Evolutionary conservation across 2,113 vertebrate species (phyloP).

Genomic region (Mola mola): DNA sequence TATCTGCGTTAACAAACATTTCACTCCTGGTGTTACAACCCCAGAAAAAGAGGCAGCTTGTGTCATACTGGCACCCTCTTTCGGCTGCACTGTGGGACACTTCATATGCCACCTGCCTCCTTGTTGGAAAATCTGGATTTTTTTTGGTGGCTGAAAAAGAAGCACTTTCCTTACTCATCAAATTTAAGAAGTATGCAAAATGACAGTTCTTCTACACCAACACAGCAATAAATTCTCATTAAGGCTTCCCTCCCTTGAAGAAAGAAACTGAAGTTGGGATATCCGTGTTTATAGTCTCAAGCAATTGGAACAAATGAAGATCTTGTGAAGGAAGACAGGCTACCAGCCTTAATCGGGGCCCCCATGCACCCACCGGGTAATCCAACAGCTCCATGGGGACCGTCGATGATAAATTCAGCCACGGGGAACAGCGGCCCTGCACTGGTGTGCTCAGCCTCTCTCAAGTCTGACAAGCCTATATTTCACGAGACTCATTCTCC

Average conservation of each 20-base stretch:
- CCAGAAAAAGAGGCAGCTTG: constrained; percentile 48
- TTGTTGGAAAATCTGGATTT: constrained; percentile 65
- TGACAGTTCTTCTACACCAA: constrained; percentile 48
- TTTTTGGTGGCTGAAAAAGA: constrained; percentile 39
- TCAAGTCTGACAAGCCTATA: constrained; percentile 61
- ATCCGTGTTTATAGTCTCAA: constrained; percentile 66
- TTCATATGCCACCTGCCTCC: constrained; percentile 56
- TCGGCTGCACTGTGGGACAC: constrained; percentile 32
- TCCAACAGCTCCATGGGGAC: constrained; percentile 43
- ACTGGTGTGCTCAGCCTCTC: constrained; percentile 37
- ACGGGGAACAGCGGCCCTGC: constrained; percentile 45
- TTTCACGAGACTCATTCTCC: constrained; percentile 63
- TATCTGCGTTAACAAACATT: constrained; percentile 69
- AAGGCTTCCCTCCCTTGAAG: constrained; percentile 54
- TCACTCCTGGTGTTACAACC: constrained; percentile 53
- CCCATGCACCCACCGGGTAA: background rate
- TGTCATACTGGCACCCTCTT: constrained; percentile 38
- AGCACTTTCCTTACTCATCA: constrained; percentile 62
- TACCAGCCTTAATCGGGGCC: constrained; percentile 45
- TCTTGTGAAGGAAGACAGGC: constrained; percentile 54
- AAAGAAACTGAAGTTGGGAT: constrained; percentile 64
- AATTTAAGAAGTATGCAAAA: constrained; percentile 69
- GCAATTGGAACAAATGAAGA: constrained; percentile 77
- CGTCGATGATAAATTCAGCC: constrained; percentile 69
- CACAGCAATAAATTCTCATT: constrained; percentile 77